Evolutionary conservation across 2,888 invertebrate genomes (phyloP), one percentile per base, ranked within the genome.

Genomic region (Eupithecia vulgata): DNA sequence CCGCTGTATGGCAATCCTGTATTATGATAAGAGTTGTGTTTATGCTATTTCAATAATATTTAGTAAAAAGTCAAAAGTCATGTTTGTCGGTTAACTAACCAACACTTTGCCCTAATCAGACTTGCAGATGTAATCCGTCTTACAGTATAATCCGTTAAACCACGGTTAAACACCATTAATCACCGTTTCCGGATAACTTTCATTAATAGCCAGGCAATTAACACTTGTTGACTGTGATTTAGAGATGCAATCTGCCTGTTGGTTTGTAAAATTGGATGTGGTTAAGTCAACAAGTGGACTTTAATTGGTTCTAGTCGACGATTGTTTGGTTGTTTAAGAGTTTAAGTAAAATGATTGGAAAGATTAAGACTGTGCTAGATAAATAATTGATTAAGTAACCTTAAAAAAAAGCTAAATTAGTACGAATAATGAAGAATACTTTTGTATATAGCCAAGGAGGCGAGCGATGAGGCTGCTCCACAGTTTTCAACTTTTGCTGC

Each of bases 221-320:
- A 74, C 80, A 78, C 77, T 76, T 77, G 80, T 80, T 80, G 65
- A 71, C 57, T 77, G 68, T 77, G 75, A 79, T 78, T 79, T 74
- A 79, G 78, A 76, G 72, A 72, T 72, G 70, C 70, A 75, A 70
- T 62, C 67, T 68, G 64, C 48, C 65, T 35, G 57, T 72, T 67
- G 65, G 70, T 75, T 67, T 65, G 62, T 61, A 64, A 62, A 71
- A 74, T 71, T 66, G 68, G 70, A 72, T 67, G 25, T 68, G 67
- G 66, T 71, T 71, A 65, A 64, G 34, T 40, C 59, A 67, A 70
- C 67, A 68, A 64, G 40, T 73, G 62, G 62, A 25, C 34, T 57
- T 62, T 62, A 45, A 73, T 67, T 66, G 64, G 64, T 61, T 30
- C 34, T 17, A 35, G 10, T 37, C 37, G 37, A 37, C 10, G 17